Evolutionary conservation across 2,797 vertebrate genomes (phyloP).

Genomic region (Carapus acus): DNA sequence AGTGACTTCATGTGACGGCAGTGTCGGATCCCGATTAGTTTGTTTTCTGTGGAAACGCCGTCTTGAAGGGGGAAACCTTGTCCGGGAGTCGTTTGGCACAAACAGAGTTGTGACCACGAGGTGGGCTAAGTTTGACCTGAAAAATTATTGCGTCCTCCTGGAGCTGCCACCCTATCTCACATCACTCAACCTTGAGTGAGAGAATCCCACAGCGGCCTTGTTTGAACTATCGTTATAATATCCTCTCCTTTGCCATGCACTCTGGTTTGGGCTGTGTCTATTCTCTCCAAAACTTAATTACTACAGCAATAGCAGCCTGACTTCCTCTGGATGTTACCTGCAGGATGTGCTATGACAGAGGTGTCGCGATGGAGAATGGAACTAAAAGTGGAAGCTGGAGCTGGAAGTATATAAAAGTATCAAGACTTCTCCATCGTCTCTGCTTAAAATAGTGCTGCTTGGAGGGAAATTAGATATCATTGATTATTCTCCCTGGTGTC

Average conservation of each 20-base stretch:
- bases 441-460: slow-evolving; percentile 35
- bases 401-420: slow-evolving; percentile 41
- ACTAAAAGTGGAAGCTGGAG: slow-evolving; percentile 45
- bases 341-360: slow-evolving; percentile 63
- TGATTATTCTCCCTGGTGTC: slow-evolving; percentile 45
- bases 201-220: slow-evolving; percentile 17
- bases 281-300: slow-evolving; percentile 59
- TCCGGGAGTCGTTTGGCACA: too few species aligned
- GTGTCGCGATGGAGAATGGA: slow-evolving; percentile 52
- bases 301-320: slow-evolving; percentile 65
- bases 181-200: slow-evolving; percentile 9
- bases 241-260: slow-evolving; percentile 63
- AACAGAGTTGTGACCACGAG: too few species aligned
- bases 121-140: too few species aligned
- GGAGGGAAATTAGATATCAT: slow-evolving; percentile 48
- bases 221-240: slow-evolving; percentile 49
- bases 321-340: slow-evolving; percentile 69
- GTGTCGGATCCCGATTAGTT: slow-evolving; percentile 29
- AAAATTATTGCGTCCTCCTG: background rate
- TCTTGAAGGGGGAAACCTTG: background rate
- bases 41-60: slow-evolving; percentile 15
- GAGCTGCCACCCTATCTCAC: slow-evolving; percentile 2
- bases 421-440: slow-evolving; percentile 26
- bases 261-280: slow-evolving; percentile 38
- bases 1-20: slow-evolving; percentile 34